A percentile compares a stretch with the other conserved stretches of the same genome.
Conservation (phyloP, 2,888 invertebrate genomes). For the Gortyna flavago region DNA sequence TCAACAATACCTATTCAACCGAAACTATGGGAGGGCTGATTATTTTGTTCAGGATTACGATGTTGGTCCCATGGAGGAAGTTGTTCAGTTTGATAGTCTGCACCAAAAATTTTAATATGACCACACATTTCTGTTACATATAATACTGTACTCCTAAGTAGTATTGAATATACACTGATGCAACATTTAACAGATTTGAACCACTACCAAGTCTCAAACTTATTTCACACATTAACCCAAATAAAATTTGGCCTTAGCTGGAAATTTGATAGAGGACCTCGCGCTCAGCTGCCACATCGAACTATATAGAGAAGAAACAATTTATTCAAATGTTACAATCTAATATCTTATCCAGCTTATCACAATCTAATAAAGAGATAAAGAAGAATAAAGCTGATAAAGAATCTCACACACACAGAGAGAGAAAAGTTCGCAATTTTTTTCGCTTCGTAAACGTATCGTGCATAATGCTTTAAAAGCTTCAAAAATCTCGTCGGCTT, state of each 20-base stretch:
- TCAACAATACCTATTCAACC: background rate
- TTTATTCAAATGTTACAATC: background rate
- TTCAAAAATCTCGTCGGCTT: conserved; percentile 86
- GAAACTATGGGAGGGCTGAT: background rate
- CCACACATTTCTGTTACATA: background rate
- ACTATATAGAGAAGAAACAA: background rate
- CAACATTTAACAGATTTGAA: background rate
- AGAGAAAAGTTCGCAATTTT: conserved; percentile 61
- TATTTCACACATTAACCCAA: background rate
- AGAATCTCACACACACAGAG: conserved; percentile 37
- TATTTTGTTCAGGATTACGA: background rate
- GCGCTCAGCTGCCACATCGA: background rate
- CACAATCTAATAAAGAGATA: conserved; percentile 8
- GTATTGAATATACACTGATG: background rate
- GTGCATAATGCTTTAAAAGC: conserved; percentile 76
- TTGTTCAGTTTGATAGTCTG: background rate
- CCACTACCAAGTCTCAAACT: background rate
- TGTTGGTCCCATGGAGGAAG: background rate
- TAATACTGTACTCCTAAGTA: background rate
- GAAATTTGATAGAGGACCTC: background rate
- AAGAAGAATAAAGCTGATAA: conserved; percentile 33
- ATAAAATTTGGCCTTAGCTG: background rate
- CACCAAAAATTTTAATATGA: background rate
- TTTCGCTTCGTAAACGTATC: conserved; percentile 62
- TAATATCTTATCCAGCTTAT: background rate